A percentile compares a stretch with the other conserved stretches of the same genome.
phyloP scores from a whole-genome alignment of 2,797 vertebrate genomes.

The Scolopax bukidnonensis region DNA sequence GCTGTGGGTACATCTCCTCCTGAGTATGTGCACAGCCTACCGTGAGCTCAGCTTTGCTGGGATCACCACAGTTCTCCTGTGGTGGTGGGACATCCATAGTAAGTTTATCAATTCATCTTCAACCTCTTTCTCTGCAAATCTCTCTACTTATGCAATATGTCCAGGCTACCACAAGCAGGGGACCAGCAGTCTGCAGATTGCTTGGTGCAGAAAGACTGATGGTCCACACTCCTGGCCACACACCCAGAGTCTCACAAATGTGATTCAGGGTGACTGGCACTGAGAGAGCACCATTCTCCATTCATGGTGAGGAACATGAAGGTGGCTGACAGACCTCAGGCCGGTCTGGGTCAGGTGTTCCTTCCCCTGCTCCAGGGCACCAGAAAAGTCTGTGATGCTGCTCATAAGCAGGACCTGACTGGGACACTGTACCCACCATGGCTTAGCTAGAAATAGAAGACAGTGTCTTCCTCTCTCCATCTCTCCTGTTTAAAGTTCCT shows the following conservation, averaged over 20 bases:
- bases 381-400: neutral
- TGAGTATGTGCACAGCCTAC: neutral
- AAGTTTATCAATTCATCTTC: neutral
- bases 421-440: neutral
- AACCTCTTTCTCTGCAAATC: neutral
- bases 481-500: neutral
- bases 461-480: neutral
- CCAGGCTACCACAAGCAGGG: neutral
- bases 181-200: neutral
- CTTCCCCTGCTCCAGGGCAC: neutral
- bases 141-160: neutral
- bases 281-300: rapidly evolving
- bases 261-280: neutral
- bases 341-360: neutral
- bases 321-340: neutral
- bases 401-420: neutral
- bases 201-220: neutral
- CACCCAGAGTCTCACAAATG: neutral
- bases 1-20: neutral
- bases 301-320: neutral
- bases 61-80: neutral
- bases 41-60: neutral
- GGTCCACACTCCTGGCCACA: neutral
- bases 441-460: neutral
- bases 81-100: neutral